These are phyloP conservation scores for Cataglyphis cursor DNA, from an alignment of 2,888 invertebrate species.

Conservation along the genomic window DNA sequence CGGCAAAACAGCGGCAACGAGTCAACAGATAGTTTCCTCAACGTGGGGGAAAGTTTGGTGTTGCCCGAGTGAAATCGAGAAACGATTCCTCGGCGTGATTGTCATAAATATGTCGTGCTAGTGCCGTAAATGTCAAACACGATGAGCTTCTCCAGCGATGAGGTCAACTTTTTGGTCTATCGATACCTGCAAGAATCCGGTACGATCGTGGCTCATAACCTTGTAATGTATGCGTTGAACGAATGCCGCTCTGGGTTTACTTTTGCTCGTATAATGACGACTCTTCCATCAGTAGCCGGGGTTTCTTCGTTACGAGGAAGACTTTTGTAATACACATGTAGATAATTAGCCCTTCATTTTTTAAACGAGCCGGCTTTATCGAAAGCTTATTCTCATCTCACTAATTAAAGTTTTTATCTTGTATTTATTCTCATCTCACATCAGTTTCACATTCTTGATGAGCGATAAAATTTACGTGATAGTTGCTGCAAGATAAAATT, in stretches of 20 bases:
- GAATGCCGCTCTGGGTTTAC: background rate
- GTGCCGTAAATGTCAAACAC: constrained; percentile 75
- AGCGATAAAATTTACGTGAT: background rate
- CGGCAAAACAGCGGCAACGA: background rate
- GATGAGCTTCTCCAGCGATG: constrained; percentile 99
- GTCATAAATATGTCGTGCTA: constrained; percentile 78
- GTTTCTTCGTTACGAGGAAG: background rate
- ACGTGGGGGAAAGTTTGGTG: background rate
- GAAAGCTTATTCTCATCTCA: background rate
- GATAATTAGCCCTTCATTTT: background rate
- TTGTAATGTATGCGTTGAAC: constrained; percentile 38
- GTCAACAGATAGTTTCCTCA: background rate
- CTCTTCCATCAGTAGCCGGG: background rate
- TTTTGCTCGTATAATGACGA: background rate
- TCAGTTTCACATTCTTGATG: background rate
- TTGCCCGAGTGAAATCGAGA: background rate
- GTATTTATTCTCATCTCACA: background rate
- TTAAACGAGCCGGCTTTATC: background rate
- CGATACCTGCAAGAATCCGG: constrained; percentile 99
- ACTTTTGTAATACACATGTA: background rate
- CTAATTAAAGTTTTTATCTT: background rate
- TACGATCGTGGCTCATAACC: constrained; percentile 87
- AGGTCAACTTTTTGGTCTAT: constrained; percentile 99
- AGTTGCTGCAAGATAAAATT: background rate
- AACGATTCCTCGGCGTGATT: background rate